These are phyloP conservation scores for Diglossa brunneiventris DNA, from an alignment of 2,113 vertebrate species.

Conservation along the genomic window DNA sequence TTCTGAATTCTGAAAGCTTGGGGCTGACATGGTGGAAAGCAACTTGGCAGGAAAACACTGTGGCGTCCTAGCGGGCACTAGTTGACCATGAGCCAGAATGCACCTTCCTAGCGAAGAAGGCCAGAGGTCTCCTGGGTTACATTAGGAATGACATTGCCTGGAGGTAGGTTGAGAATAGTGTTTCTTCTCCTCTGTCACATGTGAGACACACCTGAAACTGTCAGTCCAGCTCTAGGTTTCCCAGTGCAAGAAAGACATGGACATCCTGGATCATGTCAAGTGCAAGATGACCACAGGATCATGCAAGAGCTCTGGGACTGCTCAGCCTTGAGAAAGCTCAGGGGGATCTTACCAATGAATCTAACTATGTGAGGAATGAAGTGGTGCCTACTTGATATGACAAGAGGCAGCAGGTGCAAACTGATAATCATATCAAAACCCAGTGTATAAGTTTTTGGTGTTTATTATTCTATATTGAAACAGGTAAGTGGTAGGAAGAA, in stretches of 20 bases:
- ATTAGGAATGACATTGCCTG: not conserved
- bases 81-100: not conserved
- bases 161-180: not conserved
- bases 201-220: not conserved
- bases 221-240: not conserved
- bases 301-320: not conserved
- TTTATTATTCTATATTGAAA: not conserved
- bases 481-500: not conserved
- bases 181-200: not conserved
- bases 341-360: not conserved
- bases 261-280: not conserved
- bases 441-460: not conserved
- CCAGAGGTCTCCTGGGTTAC: not conserved
- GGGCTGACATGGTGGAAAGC: rapidly evolving
- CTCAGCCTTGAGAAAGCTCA: not conserved
- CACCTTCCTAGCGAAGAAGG: not conserved
- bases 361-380: not conserved
- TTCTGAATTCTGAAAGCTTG: not conserved
- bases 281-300: not conserved
- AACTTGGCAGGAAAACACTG: not conserved
- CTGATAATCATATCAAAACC: not conserved
- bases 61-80: not conserved
- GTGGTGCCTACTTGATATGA: not conserved
- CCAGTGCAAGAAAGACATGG: not conserved
- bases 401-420: not conserved